Evolutionary conservation across 2,888 invertebrate species (phyloP).

Genomic region (Melanophora roralis): DNA sequence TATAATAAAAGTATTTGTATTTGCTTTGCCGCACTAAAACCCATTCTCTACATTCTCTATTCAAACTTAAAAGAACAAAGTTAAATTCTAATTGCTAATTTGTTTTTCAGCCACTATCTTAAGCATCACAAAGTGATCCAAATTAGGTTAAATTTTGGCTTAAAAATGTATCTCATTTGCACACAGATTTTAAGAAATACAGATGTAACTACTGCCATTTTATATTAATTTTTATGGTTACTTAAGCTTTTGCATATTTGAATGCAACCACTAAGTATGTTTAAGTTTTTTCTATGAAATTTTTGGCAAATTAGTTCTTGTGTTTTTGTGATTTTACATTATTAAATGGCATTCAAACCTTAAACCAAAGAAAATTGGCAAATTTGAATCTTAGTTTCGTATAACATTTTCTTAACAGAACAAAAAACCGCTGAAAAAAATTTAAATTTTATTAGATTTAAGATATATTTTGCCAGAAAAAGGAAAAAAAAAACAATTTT

Average conservation of each 20-base stretch:
- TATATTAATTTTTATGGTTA: too few relatives aligned
- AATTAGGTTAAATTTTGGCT: conserved; percentile 17
- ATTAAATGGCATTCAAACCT: neutral
- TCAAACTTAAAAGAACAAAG: too few relatives aligned
- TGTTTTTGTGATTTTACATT: conserved; percentile 11
- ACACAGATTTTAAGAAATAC: too few relatives aligned
- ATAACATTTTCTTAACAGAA: neutral
- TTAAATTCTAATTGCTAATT: too few relatives aligned
- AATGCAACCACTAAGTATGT: neutral
- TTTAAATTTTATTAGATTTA: conserved; percentile 31
- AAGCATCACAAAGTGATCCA: neutral
- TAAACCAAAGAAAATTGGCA: conserved; percentile 28
- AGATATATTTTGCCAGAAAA: conserved; percentile 47
- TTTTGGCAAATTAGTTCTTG: conserved; percentile 33
- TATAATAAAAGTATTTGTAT: too few relatives aligned
- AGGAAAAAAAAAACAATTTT: conserved; percentile 17
- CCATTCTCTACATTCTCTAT: too few relatives aligned
- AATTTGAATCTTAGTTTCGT: conserved; percentile 38
- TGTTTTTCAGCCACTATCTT: too few relatives aligned
- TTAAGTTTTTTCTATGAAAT: neutral
- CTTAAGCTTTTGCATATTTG: neutral
- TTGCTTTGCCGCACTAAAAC: too few relatives aligned
- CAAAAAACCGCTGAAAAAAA: conserved; percentile 11
- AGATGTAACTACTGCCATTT: too few relatives aligned
- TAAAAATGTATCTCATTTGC: neutral